Conservation (phyloP, 2,113 vertebrate species). For the Ammodytes dubius region DNA sequence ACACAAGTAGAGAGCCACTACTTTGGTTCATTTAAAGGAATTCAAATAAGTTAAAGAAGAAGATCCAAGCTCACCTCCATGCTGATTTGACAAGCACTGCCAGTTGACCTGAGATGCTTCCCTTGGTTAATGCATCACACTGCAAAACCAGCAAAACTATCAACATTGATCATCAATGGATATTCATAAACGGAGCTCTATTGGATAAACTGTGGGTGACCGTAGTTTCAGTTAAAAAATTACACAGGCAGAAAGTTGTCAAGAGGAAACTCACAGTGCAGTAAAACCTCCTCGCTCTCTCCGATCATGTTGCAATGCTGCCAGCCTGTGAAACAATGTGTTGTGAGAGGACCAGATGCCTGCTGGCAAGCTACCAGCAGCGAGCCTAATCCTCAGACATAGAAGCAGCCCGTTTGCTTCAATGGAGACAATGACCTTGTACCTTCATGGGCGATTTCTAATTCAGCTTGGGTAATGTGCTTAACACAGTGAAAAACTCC, state of each 20-base stretch:
- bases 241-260: slow-evolving; percentile 3
- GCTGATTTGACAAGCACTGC: neutral
- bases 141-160: neutral
- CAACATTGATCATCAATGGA: neutral
- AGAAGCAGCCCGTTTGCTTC: slow-evolving; percentile 74
- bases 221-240: slow-evolving; percentile 3
- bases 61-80: neutral
- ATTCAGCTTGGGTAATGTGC: slow-evolving; percentile 77
- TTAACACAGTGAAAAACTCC: slow-evolving; percentile 47
- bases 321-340: slow-evolving; percentile 72
- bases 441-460: slow-evolving; percentile 86
- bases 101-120: neutral
- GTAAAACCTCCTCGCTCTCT: slow-evolving; percentile 89
- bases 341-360: slow-evolving; percentile 77
- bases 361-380: slow-evolving; percentile 67
- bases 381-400: slow-evolving; percentile 77
- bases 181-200: neutral
- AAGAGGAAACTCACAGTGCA: slow-evolving; percentile 88
- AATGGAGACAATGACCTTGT: slow-evolving; percentile 82
- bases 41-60: neutral
- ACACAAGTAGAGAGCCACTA: neutral
- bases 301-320: slow-evolving; percentile 83
- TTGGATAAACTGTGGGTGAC: neutral
- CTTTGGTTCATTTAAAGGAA: neutral
- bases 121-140: neutral